These are phyloP conservation scores for Himalopsyche japonica DNA, from an alignment of 2,888 invertebrate species.

Conservation along the genomic window DNA sequence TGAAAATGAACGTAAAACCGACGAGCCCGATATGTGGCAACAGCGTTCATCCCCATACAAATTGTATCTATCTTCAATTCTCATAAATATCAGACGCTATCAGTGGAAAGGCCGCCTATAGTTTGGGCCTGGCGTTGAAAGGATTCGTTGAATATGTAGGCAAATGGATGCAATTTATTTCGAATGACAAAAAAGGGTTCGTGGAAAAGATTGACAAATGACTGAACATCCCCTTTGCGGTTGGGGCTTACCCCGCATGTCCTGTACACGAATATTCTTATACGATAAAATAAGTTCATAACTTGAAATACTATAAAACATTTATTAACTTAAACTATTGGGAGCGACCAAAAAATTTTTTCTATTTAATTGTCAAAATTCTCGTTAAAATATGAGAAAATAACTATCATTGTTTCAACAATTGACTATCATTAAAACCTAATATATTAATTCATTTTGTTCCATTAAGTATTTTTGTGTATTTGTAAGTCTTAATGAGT, in stretches of 20 bases:
- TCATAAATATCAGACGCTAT: constrained; percentile 37
- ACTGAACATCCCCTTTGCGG: constrained; percentile 7
- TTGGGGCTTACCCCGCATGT: neutral
- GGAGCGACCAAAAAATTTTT: too few species aligned
- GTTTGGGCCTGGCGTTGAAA: constrained; percentile 35
- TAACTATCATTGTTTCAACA: too few species aligned
- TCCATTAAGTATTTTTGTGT: too few species aligned
- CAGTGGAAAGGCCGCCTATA: constrained; percentile 26
- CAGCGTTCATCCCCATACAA: constrained; percentile 30
- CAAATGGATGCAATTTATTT: constrained; percentile 39
- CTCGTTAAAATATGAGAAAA: too few species aligned
- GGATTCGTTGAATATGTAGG: constrained; percentile 40
- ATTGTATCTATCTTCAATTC: constrained; percentile 32
- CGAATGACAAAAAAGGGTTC: constrained; percentile 38
- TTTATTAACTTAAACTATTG: too few species aligned
- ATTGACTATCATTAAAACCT: too few species aligned
- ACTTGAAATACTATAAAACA: neutral
- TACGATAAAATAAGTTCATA: neutral
- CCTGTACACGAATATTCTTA: neutral
- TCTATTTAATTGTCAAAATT: too few species aligned
- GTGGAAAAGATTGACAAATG: constrained; percentile 39
- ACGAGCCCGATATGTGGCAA: neutral
- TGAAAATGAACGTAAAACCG: neutral
- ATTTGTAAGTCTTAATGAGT: too few species aligned
- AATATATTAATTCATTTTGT: too few species aligned